These are phyloP conservation scores for Psittacula derbiana DNA, from an alignment of 2,797 vertebrate species.

Conservation along the genomic window DNA sequence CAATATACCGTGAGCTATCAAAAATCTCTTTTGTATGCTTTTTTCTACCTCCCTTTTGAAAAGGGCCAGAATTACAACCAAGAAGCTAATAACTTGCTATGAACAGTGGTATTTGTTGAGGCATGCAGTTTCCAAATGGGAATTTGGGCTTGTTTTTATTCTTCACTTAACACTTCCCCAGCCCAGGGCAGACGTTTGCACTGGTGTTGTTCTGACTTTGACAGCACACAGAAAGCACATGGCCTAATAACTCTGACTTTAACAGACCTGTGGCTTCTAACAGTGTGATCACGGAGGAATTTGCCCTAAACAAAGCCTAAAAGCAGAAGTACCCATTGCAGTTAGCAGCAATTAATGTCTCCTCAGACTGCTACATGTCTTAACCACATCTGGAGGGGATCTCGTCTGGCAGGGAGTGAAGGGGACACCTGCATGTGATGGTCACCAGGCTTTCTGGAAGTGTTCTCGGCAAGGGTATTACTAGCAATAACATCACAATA, in stretches of 20 bases:
- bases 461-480: neutral
- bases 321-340: neutral
- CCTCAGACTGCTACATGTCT: slow-evolving; percentile 14
- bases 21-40: slow-evolving; percentile 52
- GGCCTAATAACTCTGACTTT: slow-evolving; percentile 54
- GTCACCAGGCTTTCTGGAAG: neutral
- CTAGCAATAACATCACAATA: neutral
- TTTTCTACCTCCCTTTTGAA: slow-evolving; percentile 38
- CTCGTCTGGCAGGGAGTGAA: neutral
- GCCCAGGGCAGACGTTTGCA: neutral
- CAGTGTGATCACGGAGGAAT: slow-evolving; percentile 57
- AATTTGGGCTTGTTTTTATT: slow-evolving; percentile 64
- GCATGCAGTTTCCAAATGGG: slow-evolving; percentile 59
- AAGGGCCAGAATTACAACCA: slow-evolving; percentile 47
- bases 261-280: slow-evolving; percentile 45
- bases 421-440: neutral
- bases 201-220: slow-evolving; percentile 20
- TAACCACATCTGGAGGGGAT: neutral
- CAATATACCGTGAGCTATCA: neutral
- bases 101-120: slow-evolving; percentile 65
- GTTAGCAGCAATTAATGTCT: slow-evolving; percentile 43
- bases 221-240: slow-evolving; percentile 52
- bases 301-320: slow-evolving; percentile 51
- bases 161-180: slow-evolving; percentile 58
- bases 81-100: slow-evolving; percentile 41